Evolutionary conservation across 1,140 invertebrate genomes (phyloP).

Genomic region (Acromyrmex heyeri): DNA sequence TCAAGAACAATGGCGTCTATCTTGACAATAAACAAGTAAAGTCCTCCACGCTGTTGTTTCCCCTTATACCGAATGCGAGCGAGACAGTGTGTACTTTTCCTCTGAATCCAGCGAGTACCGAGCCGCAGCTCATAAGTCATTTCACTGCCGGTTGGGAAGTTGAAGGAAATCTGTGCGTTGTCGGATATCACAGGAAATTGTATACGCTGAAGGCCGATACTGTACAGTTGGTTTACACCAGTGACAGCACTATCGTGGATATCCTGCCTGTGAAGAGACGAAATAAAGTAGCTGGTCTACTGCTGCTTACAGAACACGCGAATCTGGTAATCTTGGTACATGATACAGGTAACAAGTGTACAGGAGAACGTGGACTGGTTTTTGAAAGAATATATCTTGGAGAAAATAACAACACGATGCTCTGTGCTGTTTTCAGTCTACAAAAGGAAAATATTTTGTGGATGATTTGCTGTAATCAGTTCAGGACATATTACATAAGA

Average conservation of each 20-base stretch:
- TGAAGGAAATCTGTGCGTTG: constrained; percentile 69
- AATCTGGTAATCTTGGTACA: constrained; percentile 74
- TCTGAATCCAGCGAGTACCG: constrained; percentile 44
- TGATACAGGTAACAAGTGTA: constrained; percentile 25
- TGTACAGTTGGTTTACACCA: constrained; percentile 73
- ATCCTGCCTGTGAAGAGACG: constrained; percentile 72
- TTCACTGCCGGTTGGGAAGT: constrained; percentile 42
- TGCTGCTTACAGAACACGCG: constrained; percentile 68
- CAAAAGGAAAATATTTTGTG: constrained; percentile 69
- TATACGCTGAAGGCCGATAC: constrained; percentile 56
- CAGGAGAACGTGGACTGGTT: constrained; percentile 32
- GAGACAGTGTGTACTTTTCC: constrained; percentile 15
- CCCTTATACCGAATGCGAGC: neutral
- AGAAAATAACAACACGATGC: neutral
- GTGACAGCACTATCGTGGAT: constrained; percentile 65
- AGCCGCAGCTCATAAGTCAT: constrained; percentile 52
- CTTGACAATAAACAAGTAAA: constrained; percentile 78
- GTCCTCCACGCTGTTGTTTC: constrained; percentile 60
- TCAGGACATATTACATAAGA: constrained; percentile 71
- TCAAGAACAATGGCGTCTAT: constrained; percentile 68
- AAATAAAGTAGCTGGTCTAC: constrained; percentile 69
- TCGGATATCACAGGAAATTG: constrained; percentile 73
- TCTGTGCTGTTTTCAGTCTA: constrained; percentile 72
- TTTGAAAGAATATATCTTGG: constrained; percentile 75
- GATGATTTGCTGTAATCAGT: constrained; percentile 76